Evolutionary conservation across 2,888 invertebrate genomes (phyloP).

Genomic region (Amphiduros pacificus): DNA sequence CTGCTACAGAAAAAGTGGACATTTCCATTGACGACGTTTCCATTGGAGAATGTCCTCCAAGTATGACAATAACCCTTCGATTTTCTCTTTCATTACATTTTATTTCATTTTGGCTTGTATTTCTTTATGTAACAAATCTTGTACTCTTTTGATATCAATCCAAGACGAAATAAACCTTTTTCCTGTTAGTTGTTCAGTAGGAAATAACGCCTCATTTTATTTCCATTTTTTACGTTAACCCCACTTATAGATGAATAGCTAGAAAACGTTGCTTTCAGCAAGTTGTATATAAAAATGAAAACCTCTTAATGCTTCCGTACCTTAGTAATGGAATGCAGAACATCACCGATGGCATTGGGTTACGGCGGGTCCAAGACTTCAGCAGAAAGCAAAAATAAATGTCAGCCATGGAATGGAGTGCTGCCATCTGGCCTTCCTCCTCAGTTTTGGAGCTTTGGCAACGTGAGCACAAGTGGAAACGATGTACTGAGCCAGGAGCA

Average conservation of each 20-base stretch:
- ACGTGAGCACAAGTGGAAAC: background rate
- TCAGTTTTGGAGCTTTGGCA: constrained; percentile 15
- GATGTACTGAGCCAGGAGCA: background rate
- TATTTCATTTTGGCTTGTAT: too few relatives aligned
- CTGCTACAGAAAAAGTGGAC: constrained; percentile 8
- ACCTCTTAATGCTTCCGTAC: background rate
- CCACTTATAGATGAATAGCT: too few relatives aligned
- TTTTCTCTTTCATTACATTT: too few relatives aligned
- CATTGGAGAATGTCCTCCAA: constrained; percentile 22
- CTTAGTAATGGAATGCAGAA: background rate
- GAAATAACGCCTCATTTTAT: too few relatives aligned
- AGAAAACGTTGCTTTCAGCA: too few relatives aligned
- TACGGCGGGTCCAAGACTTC: constrained; percentile 7
- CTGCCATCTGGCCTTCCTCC: background rate
- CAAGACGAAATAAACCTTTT: too few relatives aligned
- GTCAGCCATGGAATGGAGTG: background rate
- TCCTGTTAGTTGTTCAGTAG: too few relatives aligned
- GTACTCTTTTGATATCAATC: too few relatives aligned
- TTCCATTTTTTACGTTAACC: too few relatives aligned
- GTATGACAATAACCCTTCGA: too few relatives aligned
- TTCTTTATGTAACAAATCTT: too few relatives aligned
- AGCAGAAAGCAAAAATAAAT: background rate
- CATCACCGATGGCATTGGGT: constrained; percentile 6
- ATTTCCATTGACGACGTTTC: constrained; percentile 23
- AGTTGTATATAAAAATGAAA: too few relatives aligned